Evolutionary conservation across 2,113 vertebrate genomes (phyloP).

Genomic region (Paramormyrops kingsleyae): DNA sequence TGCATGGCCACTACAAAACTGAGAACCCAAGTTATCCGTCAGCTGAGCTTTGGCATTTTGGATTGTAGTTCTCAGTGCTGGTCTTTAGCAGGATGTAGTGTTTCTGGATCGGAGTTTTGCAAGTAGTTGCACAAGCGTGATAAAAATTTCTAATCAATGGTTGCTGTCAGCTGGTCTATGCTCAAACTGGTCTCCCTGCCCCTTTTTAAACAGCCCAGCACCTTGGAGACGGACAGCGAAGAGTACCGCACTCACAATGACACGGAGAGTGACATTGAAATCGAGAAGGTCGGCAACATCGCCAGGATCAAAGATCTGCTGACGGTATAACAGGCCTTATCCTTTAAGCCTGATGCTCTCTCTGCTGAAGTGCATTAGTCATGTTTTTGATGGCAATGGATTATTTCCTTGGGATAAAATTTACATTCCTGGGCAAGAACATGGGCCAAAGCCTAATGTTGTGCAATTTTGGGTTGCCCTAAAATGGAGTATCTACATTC

Average conservation of each 20-base stretch:
- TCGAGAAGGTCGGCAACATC: slow-evolving; percentile 33
- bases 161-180: neutral
- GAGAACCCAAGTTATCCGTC: neutral
- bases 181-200: neutral
- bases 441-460: neutral
- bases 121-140: neutral
- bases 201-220: slow-evolving; percentile 48
- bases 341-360: neutral
- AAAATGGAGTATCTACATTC: no score
- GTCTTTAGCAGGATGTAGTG: neutral
- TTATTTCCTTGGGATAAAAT: neutral
- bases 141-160: neutral
- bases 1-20: neutral
- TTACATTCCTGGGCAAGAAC: neutral
- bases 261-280: slow-evolving; percentile 66
- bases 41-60: neutral
- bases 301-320: slow-evolving; percentile 39
- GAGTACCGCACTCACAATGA: slow-evolving; percentile 66
- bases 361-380: neutral
- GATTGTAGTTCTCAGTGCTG: neutral
- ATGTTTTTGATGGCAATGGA: neutral
- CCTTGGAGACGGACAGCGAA: slow-evolving; percentile 56
- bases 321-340: slow-evolving; percentile 27
- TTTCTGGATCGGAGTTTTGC: neutral
- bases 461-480: neutral